phyloP scores from a whole-genome alignment of 2,113 vertebrate genomes.

The Xyrauchen texanus region DNA sequence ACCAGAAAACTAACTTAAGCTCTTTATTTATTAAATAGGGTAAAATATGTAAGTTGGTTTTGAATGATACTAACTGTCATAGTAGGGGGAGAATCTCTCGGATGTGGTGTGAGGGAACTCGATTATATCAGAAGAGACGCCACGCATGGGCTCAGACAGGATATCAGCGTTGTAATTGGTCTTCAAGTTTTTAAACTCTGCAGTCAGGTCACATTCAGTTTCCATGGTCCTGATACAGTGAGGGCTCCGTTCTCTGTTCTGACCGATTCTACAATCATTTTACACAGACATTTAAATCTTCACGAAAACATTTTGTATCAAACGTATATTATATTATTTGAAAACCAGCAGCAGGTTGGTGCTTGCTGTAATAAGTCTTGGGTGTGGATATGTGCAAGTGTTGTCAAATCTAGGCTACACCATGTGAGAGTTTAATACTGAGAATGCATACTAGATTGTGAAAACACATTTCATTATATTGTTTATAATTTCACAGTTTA shows the following conservation, averaged over 20 bases:
- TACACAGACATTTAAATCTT: neutral
- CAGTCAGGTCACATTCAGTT: conserved; percentile 85
- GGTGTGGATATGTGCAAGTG: conserved; percentile 37
- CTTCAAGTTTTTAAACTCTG: conserved; percentile 61
- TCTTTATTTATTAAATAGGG: neutral
- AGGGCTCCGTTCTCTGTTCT: conserved; percentile 61
- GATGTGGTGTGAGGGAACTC: conserved; percentile 72
- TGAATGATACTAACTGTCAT: conserved; percentile 80
- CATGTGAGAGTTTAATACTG: neutral
- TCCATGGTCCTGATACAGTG: conserved; percentile 68
- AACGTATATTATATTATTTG: neutral
- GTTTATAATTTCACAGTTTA: neutral
- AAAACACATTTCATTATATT: neutral
- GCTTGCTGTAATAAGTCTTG: conserved; percentile 41
- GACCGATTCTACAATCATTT: conserved; percentile 57
- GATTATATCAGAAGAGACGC: conserved; percentile 31
- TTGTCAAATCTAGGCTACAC: neutral
- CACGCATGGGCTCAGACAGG: conserved; percentile 58
- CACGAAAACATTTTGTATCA: neutral
- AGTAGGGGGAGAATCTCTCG: conserved; percentile 79
- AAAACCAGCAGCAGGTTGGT: neutral
- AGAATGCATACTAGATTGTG: neutral
- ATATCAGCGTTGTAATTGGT: conserved; percentile 78
- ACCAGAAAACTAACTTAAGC: too few species aligned
- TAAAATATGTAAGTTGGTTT: neutral